Base-by-base conservation (phyloP, 1,140 invertebrate species). In the Hylaeus volcanicus region DNA sequence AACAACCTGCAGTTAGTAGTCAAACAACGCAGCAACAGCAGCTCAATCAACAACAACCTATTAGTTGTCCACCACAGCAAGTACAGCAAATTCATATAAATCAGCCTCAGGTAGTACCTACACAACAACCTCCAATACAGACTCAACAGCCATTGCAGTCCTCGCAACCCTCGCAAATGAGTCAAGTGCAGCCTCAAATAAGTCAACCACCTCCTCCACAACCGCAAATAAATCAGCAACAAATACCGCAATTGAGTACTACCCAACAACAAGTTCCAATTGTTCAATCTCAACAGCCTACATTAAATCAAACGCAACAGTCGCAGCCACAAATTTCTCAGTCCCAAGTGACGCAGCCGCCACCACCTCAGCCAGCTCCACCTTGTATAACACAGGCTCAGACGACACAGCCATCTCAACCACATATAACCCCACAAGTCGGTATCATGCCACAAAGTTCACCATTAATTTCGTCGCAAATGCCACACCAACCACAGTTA, bases 401-500 rank as follows among this genome's bases (percentile, higher is more conserved):
- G 45, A 81, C 86, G 8, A 72, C 76, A 12, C 73, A 85, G 9
- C 85, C 79, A 37, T 8, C 85, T 37, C 79, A 77, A 14, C 39
- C 81, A 14, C 79, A 69, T 55, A 80, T 89, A 1, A 75, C 66
- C n/a, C 89, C 88, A 53, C 90, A 89, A 82, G 89, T 92, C 5
- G 88, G 86, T 66, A 89, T 90, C 26, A 86, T 93, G 5, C 87
- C 92, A 12, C 87, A 87, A 68, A 89, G 81, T 74, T 75, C 91
- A 26, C 45, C 89, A 8, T 81, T 92, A 6, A 89, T 83, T n/a
- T 77, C 86, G 15, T 48, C 88, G 43, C 89, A 89, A 70, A 83
- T 89, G 15, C 69, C 85, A 1, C 84, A 85, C 77, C 85, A 87
- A 60, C 73, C 88, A 14, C 93, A 94, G 76, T 82, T 90, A 15